phyloP scores from a whole-genome alignment of 2,113 vertebrate genomes.

The Neomonachus schauinslandi region DNA sequence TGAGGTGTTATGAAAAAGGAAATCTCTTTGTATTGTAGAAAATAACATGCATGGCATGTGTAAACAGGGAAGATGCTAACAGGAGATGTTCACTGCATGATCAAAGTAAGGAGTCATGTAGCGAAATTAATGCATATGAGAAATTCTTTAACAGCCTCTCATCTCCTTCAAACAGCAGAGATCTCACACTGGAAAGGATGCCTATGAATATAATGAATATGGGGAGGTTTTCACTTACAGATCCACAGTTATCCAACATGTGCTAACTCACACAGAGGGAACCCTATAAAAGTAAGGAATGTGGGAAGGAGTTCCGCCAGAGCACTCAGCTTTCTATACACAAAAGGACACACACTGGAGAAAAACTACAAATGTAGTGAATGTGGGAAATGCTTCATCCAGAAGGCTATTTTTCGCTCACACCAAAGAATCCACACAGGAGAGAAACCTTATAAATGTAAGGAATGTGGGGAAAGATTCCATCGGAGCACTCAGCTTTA shows the following conservation, averaged over 20 bases:
- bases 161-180: not conserved
- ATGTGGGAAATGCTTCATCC: not conserved
- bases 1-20: not conserved
- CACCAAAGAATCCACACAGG: not conserved
- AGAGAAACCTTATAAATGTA: not conserved
- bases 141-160: not conserved
- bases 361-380: not conserved
- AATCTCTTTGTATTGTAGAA: not conserved
- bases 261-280: not conserved
- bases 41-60: not conserved
- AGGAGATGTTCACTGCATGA: not conserved
- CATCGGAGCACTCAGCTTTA: not conserved
- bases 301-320: not conserved
- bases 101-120: not conserved
- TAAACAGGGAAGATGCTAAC: not conserved
- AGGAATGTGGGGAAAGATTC: not conserved
- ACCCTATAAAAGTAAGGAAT: not conserved
- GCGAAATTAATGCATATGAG: not conserved
- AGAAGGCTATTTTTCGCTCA: not conserved
- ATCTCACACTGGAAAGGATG: not conserved
- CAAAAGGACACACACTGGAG: not conserved
- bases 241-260: not conserved
- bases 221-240: not conserved
- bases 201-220: not conserved
- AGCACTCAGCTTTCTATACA: not conserved